phyloP scores from a whole-genome alignment of 2,888 invertebrate species.

The Cremastinae sp. region DNA sequence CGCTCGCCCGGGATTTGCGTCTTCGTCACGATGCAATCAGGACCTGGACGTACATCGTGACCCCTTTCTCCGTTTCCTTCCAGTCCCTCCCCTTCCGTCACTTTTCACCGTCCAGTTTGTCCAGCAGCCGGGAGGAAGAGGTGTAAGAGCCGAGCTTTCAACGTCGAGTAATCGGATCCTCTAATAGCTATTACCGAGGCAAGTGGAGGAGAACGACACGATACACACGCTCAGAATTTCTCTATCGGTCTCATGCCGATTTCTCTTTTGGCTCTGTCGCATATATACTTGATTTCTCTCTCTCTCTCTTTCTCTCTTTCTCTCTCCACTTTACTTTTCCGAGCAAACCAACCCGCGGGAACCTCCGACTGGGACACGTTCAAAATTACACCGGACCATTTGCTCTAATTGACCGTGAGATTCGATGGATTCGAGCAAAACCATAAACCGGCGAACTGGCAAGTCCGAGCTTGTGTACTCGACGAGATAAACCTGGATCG shows the following conservation, averaged over 20 bases:
- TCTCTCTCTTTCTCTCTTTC: conserved; percentile 25
- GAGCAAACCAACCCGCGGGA: conserved; percentile 22
- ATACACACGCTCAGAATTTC: too few relatives aligned
- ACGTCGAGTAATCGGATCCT: conserved; percentile 58
- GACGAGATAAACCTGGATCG: conserved; percentile 1
- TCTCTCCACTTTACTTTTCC: conserved; percentile 26
- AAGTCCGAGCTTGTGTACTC: conserved; percentile 13
- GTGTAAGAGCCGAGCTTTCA: conserved; percentile 40
- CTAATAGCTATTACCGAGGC: conserved; percentile 62
- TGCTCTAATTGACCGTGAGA: conserved; percentile 42
- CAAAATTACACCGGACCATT: conserved; percentile 46
- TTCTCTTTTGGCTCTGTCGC: too few relatives aligned
- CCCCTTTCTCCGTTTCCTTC: too few relatives aligned
- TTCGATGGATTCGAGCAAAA: conserved; percentile 39
- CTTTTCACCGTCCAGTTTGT: conserved; percentile 45
- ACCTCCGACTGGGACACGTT: conserved; percentile 33
- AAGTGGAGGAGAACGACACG: conserved; percentile 53
- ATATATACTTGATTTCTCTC: too few relatives aligned
- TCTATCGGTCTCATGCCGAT: too few relatives aligned
- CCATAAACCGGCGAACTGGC: conserved; percentile 33
- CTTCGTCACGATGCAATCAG: conserved; percentile 43
- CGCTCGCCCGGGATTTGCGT: conserved; percentile 57
- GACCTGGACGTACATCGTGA: too few relatives aligned
- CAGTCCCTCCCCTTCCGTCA: conserved; percentile 13
- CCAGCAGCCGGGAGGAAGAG: conserved; percentile 50